Base-by-base conservation (phyloP, 1,140 invertebrate species). In the Antheraea mylitta region DNA sequence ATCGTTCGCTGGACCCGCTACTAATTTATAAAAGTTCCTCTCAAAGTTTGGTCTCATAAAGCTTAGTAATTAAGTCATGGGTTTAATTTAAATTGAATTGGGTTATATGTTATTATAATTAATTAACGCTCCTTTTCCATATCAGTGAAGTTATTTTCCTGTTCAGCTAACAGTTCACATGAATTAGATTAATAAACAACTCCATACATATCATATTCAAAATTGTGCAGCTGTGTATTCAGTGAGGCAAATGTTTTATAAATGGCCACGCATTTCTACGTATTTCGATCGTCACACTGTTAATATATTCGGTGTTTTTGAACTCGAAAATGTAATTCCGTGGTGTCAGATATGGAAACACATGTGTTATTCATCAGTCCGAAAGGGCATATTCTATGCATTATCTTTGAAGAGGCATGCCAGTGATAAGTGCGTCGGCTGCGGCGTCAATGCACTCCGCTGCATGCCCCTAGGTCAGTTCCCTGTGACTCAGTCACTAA, bases 391-490 rank as follows among this genome's bases (percentile, higher is more conserved):
- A 79, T 77, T 79, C 78, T 76, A 78, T 82, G 83, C 83, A 87
- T 89, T 90, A 91, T 91, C 88, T 87, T 71, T 80, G 71, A 85
- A 87, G 85, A 88, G 87, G 83, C 87, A 90, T 89, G 78, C 83
- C 79, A 79, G 79, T 78, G 82, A 87, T 89, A 88, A 87, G 85
- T 87, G 85, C 79, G 81, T 77, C 73, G 81, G 81, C 73, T 76
- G 72, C 74, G 81, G 77, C 86, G 89, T 92, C 89, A 92, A 90
- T 89, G 88, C 89, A 91, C 89, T 89, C 86, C 71, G 78, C 74
- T 89, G 85, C 88, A 89, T 87, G 87, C 84, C 75, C 79, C 74
- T 91, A 92, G 89, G 89, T 90, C 89, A 92, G 89, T 92, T 90
- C 89, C 87, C 88, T 86, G 80, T 90, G 87, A 91, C 70, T 91